Conservation (phyloP, 2,113 vertebrate species). For the Poeciliopsis occidentalis region DNA sequence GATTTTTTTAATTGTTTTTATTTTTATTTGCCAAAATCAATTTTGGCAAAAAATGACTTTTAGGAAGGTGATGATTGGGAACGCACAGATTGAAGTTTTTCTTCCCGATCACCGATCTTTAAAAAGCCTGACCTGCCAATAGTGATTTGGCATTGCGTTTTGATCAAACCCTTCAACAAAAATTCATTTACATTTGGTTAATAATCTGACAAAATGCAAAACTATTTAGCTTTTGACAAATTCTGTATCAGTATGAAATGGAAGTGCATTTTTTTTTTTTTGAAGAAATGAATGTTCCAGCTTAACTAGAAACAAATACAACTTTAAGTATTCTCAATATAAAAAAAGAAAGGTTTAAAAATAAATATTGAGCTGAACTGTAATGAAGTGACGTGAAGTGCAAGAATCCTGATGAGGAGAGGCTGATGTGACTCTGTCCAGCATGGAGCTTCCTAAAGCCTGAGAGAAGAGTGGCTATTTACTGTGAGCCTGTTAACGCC, state of each 20-base stretch:
- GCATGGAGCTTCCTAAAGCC: background rate
- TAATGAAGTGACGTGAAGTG: background rate
- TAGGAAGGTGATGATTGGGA: too few species aligned
- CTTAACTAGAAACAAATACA: background rate
- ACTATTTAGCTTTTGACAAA: background rate
- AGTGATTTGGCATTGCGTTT: background rate
- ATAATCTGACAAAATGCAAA: background rate
- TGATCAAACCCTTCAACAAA: background rate
- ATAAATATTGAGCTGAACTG: background rate
- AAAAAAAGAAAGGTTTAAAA: background rate
- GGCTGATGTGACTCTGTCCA: background rate
- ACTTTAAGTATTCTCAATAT: background rate
- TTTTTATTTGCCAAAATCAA: too few species aligned
- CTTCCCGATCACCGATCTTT: too few species aligned
- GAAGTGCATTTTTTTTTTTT: too few species aligned
- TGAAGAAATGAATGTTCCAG: too few species aligned
- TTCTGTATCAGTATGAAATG: too few species aligned
- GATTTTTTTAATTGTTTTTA: too few species aligned
- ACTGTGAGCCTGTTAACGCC: background rate
- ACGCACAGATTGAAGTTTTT: too few species aligned
- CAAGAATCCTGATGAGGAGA: background rate
- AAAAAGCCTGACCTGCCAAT: too few species aligned
- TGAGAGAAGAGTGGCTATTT: constrained; percentile 8
- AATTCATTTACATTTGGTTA: background rate
- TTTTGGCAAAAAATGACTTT: too few species aligned